Percentiles rank a stretch among this genome's conserved stretches.
Conservation (phyloP, 2,797 vertebrate species). For the Danio jaintianensis region DNA sequence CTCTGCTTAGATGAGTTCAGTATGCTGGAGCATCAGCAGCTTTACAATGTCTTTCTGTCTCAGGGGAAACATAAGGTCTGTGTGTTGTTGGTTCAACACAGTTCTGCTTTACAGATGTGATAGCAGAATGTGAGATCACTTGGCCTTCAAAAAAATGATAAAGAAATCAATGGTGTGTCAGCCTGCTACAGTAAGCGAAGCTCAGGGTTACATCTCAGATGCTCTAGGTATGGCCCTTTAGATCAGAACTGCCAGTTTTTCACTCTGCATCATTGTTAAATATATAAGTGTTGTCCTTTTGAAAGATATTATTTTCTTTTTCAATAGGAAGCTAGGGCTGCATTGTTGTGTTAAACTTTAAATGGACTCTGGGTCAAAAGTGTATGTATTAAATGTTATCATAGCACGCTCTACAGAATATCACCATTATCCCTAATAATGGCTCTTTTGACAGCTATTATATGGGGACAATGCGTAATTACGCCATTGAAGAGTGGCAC, state of each 20-base stretch:
- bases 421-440: slow-evolving; percentile 24
- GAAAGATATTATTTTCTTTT: background rate
- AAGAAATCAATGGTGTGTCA: slow-evolving; percentile 60
- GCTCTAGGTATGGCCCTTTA: slow-evolving; percentile 14
- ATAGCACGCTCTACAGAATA: background rate
- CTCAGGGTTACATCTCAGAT: slow-evolving; percentile 14
- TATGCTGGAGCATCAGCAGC: slow-evolving; percentile 12
- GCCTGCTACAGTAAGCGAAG: slow-evolving; percentile 41
- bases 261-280: background rate
- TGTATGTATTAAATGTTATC: slow-evolving; percentile 12
- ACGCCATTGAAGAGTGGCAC: slow-evolving; percentile 11
- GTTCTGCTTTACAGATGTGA: slow-evolving; percentile 51
- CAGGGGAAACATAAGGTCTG: slow-evolving; percentile 11
- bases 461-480: slow-evolving; percentile 9
- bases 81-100: slow-evolving; percentile 48
- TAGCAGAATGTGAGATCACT: slow-evolving; percentile 65
- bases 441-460: slow-evolving; percentile 16
- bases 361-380: slow-evolving; percentile 12
- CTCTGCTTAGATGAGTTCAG: slow-evolving; percentile 1
- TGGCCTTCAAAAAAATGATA: slow-evolving; percentile 64
- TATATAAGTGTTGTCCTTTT: slow-evolving; percentile 2
- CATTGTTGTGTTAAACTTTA: slow-evolving; percentile 1
- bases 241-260: slow-evolving; percentile 9
- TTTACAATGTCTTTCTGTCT: background rate
- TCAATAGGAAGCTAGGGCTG: background rate